Base-by-base conservation (phyloP, 2,113 vertebrate species). In the Sigmodon hispidus region DNA sequence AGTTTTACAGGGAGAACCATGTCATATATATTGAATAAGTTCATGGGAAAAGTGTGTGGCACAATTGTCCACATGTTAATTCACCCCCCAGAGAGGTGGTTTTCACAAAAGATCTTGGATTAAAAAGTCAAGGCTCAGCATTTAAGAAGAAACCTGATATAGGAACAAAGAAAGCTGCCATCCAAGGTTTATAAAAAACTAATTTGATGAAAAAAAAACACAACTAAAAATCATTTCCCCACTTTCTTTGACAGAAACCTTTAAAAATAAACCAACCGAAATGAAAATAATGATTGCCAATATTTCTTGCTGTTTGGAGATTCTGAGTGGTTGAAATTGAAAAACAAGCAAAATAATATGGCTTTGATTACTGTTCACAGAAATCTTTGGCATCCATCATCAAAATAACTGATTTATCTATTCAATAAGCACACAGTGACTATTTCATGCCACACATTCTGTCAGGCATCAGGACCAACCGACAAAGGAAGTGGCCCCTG, bases 321-420 rank as follows among this genome's bases (percentile, higher is more conserved):
- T 73, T 85, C 48, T 70, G 75, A 19, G 36, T 70, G 36, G 61
- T 10, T 67, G 48, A 43, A 93, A 84, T 31, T 89, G 95, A 43
- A 43, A 86, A 95, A 89, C 31, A 16, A 87, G 7, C 24, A 87
- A 29, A 83, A 77, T 80, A 79, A 89, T 85, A n/a, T 89, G 88
- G 87, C 59, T 79, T 95, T 67, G 91, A 67, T 89, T 97, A 95
- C n/a, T 55, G 69, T 65, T 94, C 65, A 69, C 91, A 75, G 89
- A 87, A 87, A 21, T 80, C 13, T 79, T 93, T 92, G 76, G 34
- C 89, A 89, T 83, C 11, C 77, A 69, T 12, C 55, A 84, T 73
- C 94, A 87, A 87, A 94, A 87, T 85, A 36, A 76, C 45, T 55
- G 5, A 91, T 87, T 92, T 22, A 22, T 86, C 90, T 87, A 87